A percentile compares a stretch with the other conserved stretches of the same genome.
Evolutionary conservation across 2,888 invertebrate species (phyloP).

Genomic region (Ophonus ardosiacus): DNA sequence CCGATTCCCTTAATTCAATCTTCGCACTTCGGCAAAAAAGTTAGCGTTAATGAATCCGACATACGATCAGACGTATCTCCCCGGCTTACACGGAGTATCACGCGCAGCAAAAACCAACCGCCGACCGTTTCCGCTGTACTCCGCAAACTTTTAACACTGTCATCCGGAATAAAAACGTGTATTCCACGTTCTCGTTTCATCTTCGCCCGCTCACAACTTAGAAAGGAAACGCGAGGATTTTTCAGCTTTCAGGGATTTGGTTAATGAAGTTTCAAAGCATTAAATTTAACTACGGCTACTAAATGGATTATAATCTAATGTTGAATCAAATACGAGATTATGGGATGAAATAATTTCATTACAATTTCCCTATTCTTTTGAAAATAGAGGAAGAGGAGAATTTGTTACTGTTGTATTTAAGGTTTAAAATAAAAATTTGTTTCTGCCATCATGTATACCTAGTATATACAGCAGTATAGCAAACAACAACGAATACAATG

Average conservation of each 20-base stretch:
- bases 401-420: no score
- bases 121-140: slow-evolving; percentile 4
- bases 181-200: slow-evolving; percentile 13
- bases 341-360: no score
- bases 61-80: slow-evolving; percentile 37
- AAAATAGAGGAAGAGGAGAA: no score
- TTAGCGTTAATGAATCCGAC: slow-evolving; percentile 53
- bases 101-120: slow-evolving; percentile 20
- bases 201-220: neutral
- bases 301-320: slow-evolving; percentile 24
- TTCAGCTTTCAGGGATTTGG: slow-evolving; percentile 10
- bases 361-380: no score
- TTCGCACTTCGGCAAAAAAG: slow-evolving; percentile 39
- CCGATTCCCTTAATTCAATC: slow-evolving; percentile 49
- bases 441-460: no score
- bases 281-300: neutral
- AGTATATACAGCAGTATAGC: no score
- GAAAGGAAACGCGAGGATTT: neutral
- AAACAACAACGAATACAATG: no score
- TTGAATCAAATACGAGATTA: neutral
- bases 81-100: slow-evolving; percentile 33
- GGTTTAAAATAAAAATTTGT: no score
- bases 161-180: slow-evolving; percentile 42
- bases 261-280: slow-evolving; percentile 30
- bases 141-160: slow-evolving; percentile 37